Evolutionary conservation across 2,113 vertebrate genomes (phyloP).

Genomic region (Solea senegalensis): DNA sequence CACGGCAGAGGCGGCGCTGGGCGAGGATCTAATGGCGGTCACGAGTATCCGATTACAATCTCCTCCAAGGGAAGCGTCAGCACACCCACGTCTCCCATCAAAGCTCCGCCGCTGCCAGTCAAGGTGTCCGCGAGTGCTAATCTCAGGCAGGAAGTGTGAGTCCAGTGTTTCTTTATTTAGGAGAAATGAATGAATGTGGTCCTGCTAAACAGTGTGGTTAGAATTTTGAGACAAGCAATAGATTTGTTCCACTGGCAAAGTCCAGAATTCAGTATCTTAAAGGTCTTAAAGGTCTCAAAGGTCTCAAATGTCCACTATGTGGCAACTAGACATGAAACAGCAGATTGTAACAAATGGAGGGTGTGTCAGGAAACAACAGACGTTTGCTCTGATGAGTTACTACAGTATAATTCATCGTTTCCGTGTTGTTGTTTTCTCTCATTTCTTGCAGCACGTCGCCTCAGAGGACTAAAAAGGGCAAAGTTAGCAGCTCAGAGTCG

Average conservation of each 20-base stretch:
- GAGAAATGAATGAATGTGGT: background rate
- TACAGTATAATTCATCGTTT: background rate
- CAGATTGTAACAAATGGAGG: too few species aligned
- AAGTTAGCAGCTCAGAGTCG: constrained; percentile 90
- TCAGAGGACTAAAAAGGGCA: constrained; percentile 86
- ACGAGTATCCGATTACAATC: constrained; percentile 64
- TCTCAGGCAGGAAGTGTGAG: constrained; percentile 55
- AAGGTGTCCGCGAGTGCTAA: constrained; percentile 71
- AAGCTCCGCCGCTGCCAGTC: constrained; percentile 81
- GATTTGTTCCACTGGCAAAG: too few species aligned
- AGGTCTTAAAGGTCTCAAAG: too few species aligned
- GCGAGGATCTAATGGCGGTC: constrained; percentile 56
- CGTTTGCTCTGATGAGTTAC: too few species aligned
- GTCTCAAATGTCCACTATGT: too few species aligned
- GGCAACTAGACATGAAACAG: too few species aligned
- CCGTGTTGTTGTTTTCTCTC: background rate
- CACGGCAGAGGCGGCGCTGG: constrained; percentile 53
- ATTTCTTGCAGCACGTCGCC: constrained; percentile 83
- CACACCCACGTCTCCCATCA: constrained; percentile 89
- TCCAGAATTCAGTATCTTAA: too few species aligned
- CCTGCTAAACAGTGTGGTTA: too few species aligned
- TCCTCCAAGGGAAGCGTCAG: constrained; percentile 88
- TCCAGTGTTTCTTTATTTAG: background rate
- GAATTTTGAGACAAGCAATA: too few species aligned
- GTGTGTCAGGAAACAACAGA: too few species aligned